These are phyloP conservation scores for Takifugu flavidus DNA, from an alignment of 2,113 vertebrate genomes.

Conservation along the genomic window DNA sequence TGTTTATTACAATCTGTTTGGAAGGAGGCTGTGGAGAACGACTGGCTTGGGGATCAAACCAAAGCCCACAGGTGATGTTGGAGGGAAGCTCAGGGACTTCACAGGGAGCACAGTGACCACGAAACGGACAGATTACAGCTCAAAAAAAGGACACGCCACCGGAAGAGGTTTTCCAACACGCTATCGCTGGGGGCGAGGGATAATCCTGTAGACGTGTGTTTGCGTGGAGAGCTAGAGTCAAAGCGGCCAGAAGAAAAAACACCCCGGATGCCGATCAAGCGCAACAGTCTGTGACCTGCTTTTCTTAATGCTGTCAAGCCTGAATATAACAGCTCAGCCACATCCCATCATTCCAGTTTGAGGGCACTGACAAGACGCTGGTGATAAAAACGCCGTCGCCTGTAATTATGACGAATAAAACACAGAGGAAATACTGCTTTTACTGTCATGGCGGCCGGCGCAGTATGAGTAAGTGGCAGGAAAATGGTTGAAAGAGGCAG, in stretches of 20 bases:
- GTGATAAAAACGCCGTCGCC: too few species aligned
- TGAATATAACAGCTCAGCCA: constrained; percentile 33
- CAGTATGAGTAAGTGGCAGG: constrained; percentile 4
- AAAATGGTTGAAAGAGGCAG: constrained; percentile 11
- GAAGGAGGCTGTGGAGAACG: constrained; percentile 47
- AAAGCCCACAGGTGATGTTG: constrained; percentile 64
- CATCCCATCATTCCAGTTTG: constrained; percentile 46
- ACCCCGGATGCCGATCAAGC: constrained; percentile 47
- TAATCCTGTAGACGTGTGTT: constrained; percentile 54
- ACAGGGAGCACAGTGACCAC: constrained; percentile 42
- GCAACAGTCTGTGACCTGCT: constrained; percentile 43
- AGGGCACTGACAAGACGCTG: constrained; percentile 25
- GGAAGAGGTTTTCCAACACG: constrained; percentile 14
- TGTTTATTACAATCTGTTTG: constrained; percentile 32
- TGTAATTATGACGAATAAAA: too few species aligned
- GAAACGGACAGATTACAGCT: constrained; percentile 25
- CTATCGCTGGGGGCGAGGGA: constrained; percentile 39
- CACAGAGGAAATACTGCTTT: background rate
- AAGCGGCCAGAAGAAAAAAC: constrained; percentile 38
- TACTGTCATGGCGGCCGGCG: background rate
- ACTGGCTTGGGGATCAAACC: constrained; percentile 65
- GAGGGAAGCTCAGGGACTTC: constrained; percentile 54
- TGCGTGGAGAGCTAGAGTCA: constrained; percentile 37
- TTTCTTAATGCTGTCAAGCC: constrained; percentile 31
- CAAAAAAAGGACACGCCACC: constrained; percentile 21